A percentile compares a stretch with the other conserved stretches of the same genome.
These are phyloP conservation scores for Cerceris rybyensis DNA, from an alignment of 2,888 invertebrate genomes.

Conservation along the genomic window DNA sequence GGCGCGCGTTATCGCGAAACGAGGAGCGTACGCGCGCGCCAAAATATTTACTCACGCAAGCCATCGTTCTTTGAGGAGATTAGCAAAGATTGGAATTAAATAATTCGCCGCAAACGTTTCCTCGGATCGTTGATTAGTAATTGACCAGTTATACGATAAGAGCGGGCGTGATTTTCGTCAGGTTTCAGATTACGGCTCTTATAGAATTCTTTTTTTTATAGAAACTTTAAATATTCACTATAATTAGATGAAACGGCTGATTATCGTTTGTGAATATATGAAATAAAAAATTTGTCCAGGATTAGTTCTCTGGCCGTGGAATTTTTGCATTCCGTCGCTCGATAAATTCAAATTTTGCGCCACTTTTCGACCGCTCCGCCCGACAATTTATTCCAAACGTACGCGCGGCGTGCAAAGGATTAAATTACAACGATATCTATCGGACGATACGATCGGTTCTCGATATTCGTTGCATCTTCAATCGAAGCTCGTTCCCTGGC, in stretches of 20 bases:
- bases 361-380: not conserved
- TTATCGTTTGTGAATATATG: too few relatives aligned
- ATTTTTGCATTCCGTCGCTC: too few relatives aligned
- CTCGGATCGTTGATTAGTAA: not conserved
- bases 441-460: conserved; percentile 1
- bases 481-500: conserved; percentile 9
- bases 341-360: not conserved
- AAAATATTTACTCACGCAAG: conserved; percentile 40
- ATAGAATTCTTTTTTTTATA: too few relatives aligned
- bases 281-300: too few relatives aligned
- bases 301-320: too few relatives aligned
- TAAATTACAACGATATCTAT: not conserved
- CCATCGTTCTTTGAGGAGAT: conserved; percentile 50
- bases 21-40: conserved; percentile 25
- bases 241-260: too few relatives aligned
- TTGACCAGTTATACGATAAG: too few relatives aligned
- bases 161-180: too few relatives aligned
- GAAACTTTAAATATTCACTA: too few relatives aligned
- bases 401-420: not conserved
- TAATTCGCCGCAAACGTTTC: conserved; percentile 31
- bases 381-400: not conserved
- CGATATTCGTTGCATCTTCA: conserved; percentile 8
- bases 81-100: conserved; percentile 53
- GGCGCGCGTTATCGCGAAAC: conserved; percentile 10
- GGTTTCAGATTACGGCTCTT: too few relatives aligned